Conservation (phyloP, 2,888 invertebrate genomes). For the Hipparchia sbordonii region DNA sequence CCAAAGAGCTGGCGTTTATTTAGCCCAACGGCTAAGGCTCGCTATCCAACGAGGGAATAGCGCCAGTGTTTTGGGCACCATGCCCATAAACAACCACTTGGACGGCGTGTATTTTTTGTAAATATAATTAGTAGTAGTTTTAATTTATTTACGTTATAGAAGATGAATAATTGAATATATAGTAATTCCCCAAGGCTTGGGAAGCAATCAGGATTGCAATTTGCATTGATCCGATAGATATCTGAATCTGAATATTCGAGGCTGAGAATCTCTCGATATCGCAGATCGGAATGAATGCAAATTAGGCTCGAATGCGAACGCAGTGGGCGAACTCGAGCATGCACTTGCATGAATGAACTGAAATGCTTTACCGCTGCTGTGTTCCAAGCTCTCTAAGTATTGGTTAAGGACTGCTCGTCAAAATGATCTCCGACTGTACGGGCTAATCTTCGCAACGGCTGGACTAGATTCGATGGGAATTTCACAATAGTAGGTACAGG, state of each 20-base stretch:
- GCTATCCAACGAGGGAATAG: no score
- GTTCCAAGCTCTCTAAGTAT: not conserved
- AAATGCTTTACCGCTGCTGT: conserved; percentile 16
- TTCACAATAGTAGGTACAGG: no score
- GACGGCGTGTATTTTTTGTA: no score
- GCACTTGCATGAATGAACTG: conserved; percentile 38
- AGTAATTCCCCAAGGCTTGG: conserved; percentile 21
- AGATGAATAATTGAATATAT: not conserved
- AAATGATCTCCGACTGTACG: not conserved
- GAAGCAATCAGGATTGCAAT: conserved; percentile 29
- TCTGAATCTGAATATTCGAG: conserved; percentile 31
- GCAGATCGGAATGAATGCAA: conserved; percentile 39
- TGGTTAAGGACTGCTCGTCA: not conserved
- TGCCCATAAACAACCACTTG: no score
- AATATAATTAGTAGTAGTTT: no score
- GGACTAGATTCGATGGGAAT: no score
- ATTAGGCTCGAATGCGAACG: conserved; percentile 40
- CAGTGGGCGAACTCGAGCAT: conserved; percentile 37
- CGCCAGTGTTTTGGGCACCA: no score
- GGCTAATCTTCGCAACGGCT: no score
- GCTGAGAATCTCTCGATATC: conserved; percentile 38
- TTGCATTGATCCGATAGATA: conserved; percentile 34
- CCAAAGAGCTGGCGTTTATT: no score
- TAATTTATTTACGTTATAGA: no score
- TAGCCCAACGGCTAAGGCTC: no score